These are phyloP conservation scores for Alfaro cultratus DNA, from an alignment of 2,797 vertebrate species.

Conservation along the genomic window DNA sequence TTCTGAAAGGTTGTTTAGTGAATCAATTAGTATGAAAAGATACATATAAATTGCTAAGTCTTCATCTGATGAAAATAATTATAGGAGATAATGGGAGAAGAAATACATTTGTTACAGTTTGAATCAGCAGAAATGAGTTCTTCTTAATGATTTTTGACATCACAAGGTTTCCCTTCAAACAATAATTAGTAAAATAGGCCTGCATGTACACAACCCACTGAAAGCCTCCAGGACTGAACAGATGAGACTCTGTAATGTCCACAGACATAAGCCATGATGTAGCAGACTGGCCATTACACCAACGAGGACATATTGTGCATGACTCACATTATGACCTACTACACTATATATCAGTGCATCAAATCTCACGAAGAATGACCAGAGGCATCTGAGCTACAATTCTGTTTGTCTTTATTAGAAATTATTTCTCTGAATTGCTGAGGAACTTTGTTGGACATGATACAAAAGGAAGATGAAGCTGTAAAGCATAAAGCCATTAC, in stretches of 20 bases:
- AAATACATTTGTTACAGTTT: conserved; percentile 24
- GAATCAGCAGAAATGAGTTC: conserved; percentile 11
- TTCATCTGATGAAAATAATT: not conserved
- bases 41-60: not conserved
- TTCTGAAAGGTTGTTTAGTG: not conserved
- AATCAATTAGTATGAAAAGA: conserved; percentile 5
- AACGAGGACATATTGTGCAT: conserved; percentile 11
- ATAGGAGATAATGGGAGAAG: conserved; percentile 5
- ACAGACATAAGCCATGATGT: conserved; percentile 10
- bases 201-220: conserved; percentile 15
- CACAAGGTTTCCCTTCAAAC: conserved; percentile 15
- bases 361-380: conserved; percentile 1
- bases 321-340: conserved; percentile 28
- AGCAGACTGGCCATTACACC: not conserved
- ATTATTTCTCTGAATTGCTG: conserved; percentile 1
- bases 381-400: conserved; percentile 7
- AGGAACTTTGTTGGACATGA: not conserved
- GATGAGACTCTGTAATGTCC: conserved; percentile 37
- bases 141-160: conserved; percentile 42
- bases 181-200: conserved; percentile 41
- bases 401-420: not conserved
- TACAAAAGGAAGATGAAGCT: not conserved
- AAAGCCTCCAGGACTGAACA: conserved; percentile 28
- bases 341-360: conserved; percentile 7
- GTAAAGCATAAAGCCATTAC: not conserved